phyloP scores from a whole-genome alignment of 1,140 invertebrate species.

The Parapsyche elsis region DNA sequence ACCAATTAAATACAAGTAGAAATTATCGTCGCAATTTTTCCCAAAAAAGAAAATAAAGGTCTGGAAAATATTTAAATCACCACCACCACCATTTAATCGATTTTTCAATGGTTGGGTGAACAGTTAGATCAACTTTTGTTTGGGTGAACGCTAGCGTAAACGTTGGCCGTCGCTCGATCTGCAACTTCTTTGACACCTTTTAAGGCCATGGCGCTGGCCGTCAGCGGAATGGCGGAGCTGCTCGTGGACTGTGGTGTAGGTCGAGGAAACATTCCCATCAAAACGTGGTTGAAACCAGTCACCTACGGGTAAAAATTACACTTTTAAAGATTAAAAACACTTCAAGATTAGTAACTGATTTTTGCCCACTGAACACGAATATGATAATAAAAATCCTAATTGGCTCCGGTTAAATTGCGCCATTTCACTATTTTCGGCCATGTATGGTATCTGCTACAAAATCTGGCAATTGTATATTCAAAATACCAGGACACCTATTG shows the following conservation, averaged over 20 bases:
- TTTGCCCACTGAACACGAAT: no score
- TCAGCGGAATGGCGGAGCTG: constrained; percentile 61
- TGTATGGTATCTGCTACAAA: no score
- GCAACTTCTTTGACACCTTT: constrained; percentile 78
- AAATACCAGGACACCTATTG: no score
- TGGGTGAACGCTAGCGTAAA: constrained; percentile 61
- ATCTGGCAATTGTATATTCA: no score
- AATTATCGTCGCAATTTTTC: neutral
- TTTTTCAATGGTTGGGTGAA: constrained; percentile 27
- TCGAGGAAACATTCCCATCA: constrained; percentile 76
- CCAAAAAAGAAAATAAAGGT: neutral
- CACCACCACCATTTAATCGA: neutral
- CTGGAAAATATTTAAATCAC: neutral
- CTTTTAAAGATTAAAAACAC: no score
- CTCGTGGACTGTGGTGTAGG: constrained; percentile 48
- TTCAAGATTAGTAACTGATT: no score
- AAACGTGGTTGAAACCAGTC: constrained; percentile 84
- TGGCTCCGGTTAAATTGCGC: no score
- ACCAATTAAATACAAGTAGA: no score
- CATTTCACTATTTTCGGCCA: no score
- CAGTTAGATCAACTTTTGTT: constrained; percentile 52
- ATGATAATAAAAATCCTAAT: no score
- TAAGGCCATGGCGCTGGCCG: constrained; percentile 68
- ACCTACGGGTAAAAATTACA: constrained; percentile 60
- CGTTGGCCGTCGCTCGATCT: constrained; percentile 77